These are phyloP conservation scores for Abrostola tripartita DNA, from an alignment of 2,888 invertebrate species.

Conservation along the genomic window DNA sequence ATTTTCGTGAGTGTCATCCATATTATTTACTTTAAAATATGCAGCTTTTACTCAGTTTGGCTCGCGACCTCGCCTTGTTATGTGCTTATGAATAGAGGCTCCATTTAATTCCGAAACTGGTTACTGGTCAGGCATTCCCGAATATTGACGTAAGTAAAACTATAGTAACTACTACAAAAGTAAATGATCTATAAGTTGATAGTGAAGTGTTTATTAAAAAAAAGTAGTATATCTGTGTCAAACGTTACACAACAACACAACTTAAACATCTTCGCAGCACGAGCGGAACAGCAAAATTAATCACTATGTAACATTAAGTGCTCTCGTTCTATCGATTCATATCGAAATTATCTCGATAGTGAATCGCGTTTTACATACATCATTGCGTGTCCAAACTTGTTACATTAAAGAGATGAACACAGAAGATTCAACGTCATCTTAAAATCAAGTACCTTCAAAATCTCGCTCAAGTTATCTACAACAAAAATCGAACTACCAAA, in stretches of 20 bases:
- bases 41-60: too few species aligned
- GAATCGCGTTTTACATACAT: constrained; percentile 67
- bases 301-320: constrained; percentile 50
- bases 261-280: constrained; percentile 28
- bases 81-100: too few species aligned
- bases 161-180: too few species aligned
- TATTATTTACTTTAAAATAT: too few species aligned
- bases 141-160: too few species aligned
- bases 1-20: too few species aligned
- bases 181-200: too few species aligned
- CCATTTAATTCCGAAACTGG: too few species aligned
- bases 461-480: not conserved
- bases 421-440: constrained; percentile 15
- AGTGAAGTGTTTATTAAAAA: constrained; percentile 1
- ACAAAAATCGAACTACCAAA: not conserved
- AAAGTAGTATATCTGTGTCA: constrained; percentile 16
- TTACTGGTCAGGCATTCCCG: too few species aligned
- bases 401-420: not conserved
- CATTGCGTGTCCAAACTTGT: constrained; percentile 55
- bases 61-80: too few species aligned
- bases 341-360: constrained; percentile 59
- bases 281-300: constrained; percentile 47
- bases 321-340: constrained; percentile 41
- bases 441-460: not conserved
- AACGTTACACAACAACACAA: constrained; percentile 28